Evolutionary conservation across 2,113 vertebrate species (phyloP).

Genomic region (Vimba vimba): DNA sequence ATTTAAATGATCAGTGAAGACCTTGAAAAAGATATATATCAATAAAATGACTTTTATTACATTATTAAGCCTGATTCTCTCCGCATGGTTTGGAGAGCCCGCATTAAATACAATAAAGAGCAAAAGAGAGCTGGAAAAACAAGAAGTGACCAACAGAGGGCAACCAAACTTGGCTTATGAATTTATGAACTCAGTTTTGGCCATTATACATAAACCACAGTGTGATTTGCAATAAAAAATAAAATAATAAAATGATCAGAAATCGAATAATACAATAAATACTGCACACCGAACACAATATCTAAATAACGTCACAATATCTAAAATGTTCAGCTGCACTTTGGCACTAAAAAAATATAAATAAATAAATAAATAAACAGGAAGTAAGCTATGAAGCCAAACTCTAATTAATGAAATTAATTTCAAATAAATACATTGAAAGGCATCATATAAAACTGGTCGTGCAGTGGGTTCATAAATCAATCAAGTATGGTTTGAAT

Average conservation of each 20-base stretch:
- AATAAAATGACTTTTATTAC: constrained; percentile 70
- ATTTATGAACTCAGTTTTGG: background rate
- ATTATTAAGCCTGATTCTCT: constrained; percentile 62
- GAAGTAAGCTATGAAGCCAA: background rate
- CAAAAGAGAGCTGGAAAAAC: constrained; percentile 20
- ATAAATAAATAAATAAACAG: background rate
- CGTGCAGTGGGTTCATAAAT: background rate
- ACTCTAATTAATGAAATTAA: background rate
- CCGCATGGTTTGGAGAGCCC: constrained; percentile 57
- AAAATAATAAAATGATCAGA: constrained; percentile 14
- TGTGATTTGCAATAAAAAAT: background rate
- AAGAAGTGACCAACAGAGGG: constrained; percentile 42
- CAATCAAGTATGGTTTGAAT: background rate
- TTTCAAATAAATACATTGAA: background rate
- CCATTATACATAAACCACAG: background rate
- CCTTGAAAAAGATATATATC: background rate
- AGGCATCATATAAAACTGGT: background rate
- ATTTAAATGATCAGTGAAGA: constrained; percentile 27
- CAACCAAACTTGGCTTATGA: background rate
- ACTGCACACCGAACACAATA: constrained; percentile 1
- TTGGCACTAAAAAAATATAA: background rate
- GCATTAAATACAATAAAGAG: constrained; percentile 56
- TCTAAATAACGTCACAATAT: background rate
- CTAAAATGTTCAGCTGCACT: background rate
- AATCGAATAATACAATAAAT: background rate